These are phyloP conservation scores for Ectropis crepuscularia DNA, from an alignment of 2,888 invertebrate species.

Conservation along the genomic window DNA sequence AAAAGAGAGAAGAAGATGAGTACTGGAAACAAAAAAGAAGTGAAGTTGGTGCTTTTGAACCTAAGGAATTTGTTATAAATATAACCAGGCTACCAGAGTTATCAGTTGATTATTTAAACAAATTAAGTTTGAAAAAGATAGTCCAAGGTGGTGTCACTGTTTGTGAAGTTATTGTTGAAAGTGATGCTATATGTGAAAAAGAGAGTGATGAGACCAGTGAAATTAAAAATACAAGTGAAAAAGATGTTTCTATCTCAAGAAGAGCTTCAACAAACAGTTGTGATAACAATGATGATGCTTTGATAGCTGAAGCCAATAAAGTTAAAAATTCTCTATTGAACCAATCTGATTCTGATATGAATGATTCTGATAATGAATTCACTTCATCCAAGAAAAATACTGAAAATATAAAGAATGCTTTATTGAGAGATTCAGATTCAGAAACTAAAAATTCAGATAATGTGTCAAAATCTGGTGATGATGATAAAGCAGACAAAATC, in stretches of 20 bases:
- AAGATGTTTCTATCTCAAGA: conserved; percentile 25
- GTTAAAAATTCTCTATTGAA: conserved; percentile 50
- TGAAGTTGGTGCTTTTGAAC: conserved; percentile 62
- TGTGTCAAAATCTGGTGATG: background rate
- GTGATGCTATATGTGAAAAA: background rate
- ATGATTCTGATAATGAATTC: background rate
- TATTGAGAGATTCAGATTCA: conserved; percentile 52
- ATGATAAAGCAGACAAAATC: conserved; percentile 6
- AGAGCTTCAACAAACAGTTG: conserved; percentile 14
- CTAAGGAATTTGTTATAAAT: conserved; percentile 62
- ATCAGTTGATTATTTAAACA: conserved; percentile 52
- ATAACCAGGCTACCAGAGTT: conserved; percentile 60
- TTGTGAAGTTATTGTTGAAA: conserved; percentile 47
- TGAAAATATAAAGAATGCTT: conserved; percentile 43
- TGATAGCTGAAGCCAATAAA: conserved; percentile 39
- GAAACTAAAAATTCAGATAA: conserved; percentile 34
- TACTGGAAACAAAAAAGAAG: conserved; percentile 55
- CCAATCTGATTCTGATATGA: conserved; percentile 50
- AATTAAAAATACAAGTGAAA: background rate
- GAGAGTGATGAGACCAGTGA: background rate
- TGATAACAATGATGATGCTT: conserved; percentile 20
- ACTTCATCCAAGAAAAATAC: conserved; percentile 1
- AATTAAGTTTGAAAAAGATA: conserved; percentile 59
- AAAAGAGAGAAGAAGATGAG: conserved; percentile 39
- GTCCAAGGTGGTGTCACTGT: conserved; percentile 51